Conservation (phyloP, 2,888 invertebrate species). For the Eugnorisma glareosa region DNA sequence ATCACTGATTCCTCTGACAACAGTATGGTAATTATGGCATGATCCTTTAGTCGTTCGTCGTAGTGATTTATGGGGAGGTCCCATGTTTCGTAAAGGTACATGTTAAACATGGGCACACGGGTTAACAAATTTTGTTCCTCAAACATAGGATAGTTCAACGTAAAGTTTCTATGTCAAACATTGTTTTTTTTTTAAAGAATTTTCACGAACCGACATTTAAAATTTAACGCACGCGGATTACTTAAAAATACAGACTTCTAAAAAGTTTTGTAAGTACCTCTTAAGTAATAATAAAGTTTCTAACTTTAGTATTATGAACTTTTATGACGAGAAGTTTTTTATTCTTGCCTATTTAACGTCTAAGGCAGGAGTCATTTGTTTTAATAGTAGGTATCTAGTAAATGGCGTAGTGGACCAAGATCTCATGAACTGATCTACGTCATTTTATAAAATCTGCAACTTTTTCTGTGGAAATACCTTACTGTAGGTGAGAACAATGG, state of each 20-base stretch:
- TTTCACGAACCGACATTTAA: conserved; percentile 7
- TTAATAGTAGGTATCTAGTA: conserved; percentile 12
- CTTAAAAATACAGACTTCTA: conserved; percentile 32
- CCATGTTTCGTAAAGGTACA: conserved; percentile 36
- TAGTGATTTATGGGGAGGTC: conserved; percentile 39
- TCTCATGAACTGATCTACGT: neutral
- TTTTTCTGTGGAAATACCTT: neutral
- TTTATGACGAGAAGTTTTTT: conserved; percentile 61
- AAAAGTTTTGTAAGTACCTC: conserved; percentile 46
- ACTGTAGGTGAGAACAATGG: neutral
- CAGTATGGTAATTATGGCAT: conserved; percentile 33
- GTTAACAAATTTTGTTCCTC: conserved; percentile 17
- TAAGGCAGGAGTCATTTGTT: conserved; percentile 19
- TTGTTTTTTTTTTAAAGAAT: neutral
- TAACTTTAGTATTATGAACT: conserved; percentile 51
- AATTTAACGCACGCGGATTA: conserved; percentile 25
- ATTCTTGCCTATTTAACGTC: conserved; percentile 41
- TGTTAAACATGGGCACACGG: conserved; percentile 38
- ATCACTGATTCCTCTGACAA: conserved; percentile 28
- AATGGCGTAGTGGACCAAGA: neutral
- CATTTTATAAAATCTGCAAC: neutral
- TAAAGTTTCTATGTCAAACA: conserved; percentile 3
- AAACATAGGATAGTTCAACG: conserved; percentile 2
- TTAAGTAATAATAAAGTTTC: conserved; percentile 48
- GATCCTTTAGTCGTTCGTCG: conserved; percentile 31